phyloP scores from a whole-genome alignment of 2,888 invertebrate species.

The Villa cingulata region DNA sequence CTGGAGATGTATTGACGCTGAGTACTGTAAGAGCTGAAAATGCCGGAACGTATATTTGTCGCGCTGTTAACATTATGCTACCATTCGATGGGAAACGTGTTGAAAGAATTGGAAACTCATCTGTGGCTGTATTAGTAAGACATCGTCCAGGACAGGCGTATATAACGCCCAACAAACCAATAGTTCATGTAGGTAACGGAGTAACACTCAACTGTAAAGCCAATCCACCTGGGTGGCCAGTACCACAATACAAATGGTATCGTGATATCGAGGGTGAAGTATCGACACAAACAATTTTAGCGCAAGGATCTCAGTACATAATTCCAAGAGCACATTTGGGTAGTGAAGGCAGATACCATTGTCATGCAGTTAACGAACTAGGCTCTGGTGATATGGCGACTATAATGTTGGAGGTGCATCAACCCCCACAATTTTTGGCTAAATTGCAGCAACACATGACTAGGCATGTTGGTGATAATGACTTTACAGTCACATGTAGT shows the following conservation, averaged over 20 bases:
- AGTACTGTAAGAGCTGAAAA: constrained; percentile 68
- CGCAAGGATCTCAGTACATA: constrained; percentile 69
- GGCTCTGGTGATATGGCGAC: constrained; percentile 76
- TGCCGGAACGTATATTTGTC: constrained; percentile 80
- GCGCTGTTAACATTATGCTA: constrained; percentile 71
- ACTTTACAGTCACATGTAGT: constrained; percentile 68
- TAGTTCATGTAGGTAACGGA: constrained; percentile 69
- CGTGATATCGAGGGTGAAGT: constrained; percentile 53
- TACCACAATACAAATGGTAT: constrained; percentile 82
- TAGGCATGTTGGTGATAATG: constrained; percentile 61
- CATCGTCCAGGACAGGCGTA: constrained; percentile 75
- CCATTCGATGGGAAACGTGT: constrained; percentile 55
- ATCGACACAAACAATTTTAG: constrained; percentile 50
- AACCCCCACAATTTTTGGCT: constrained; percentile 71
- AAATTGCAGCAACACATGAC: constrained; percentile 74
- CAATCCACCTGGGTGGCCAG: constrained; percentile 85
- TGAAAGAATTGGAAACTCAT: constrained; percentile 66
- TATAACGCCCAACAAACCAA: constrained; percentile 70
- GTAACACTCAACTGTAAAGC: constrained; percentile 76
- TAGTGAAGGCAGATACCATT: constrained; percentile 79
- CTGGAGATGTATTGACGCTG: constrained; percentile 60
- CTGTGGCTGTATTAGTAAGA: constrained; percentile 67
- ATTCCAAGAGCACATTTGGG: constrained; percentile 73
- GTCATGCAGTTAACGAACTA: constrained; percentile 79
- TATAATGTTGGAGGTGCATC: constrained; percentile 73